Conservation (phyloP, 35 echinoderm and acorn worm species). For the Nesometra sesokonis region DNA sequence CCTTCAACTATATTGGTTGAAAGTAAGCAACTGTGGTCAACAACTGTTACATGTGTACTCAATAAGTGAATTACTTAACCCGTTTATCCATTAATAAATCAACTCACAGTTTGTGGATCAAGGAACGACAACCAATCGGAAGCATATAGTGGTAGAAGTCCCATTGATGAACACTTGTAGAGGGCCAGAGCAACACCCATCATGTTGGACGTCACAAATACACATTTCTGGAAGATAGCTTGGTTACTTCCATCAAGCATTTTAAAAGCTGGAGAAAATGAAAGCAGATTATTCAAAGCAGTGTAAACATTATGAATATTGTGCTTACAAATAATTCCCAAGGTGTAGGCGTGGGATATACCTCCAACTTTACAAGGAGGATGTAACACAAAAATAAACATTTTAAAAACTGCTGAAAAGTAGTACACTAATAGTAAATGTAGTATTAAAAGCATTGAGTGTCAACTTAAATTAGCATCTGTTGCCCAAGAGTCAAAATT, state of each 20-base stretch:
- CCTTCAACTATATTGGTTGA: too few species aligned
- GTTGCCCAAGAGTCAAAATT: too few species aligned
- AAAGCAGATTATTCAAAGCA: background rate
- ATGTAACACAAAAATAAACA: too few species aligned
- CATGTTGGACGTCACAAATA: slow-evolving; percentile 68
- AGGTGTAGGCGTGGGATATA: too few species aligned
- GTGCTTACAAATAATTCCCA: too few species aligned
- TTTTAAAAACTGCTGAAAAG: too few species aligned
- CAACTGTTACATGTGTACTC: background rate
- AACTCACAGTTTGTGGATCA: slow-evolving; percentile 82
- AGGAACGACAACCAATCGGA: slow-evolving; percentile 99
- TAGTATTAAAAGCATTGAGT: too few species aligned
- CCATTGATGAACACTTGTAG: slow-evolving; percentile 97
- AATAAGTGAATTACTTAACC: background rate
- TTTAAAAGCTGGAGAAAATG: slow-evolving; percentile 68
- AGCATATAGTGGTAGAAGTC: slow-evolving; percentile 85
- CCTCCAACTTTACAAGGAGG: too few species aligned
- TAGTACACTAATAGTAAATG: too few species aligned
- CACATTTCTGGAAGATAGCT: slow-evolving; percentile 71
- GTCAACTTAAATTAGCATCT: too few species aligned
- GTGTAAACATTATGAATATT: background rate
- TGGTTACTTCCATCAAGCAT: slow-evolving; percentile 87
- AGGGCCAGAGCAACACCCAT: slow-evolving; percentile 75
- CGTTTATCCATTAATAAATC: too few species aligned
- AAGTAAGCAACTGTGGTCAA: background rate